These are phyloP conservation scores for Ectobius pallidus DNA, from an alignment of 2,888 invertebrate genomes.

Conservation along the genomic window DNA sequence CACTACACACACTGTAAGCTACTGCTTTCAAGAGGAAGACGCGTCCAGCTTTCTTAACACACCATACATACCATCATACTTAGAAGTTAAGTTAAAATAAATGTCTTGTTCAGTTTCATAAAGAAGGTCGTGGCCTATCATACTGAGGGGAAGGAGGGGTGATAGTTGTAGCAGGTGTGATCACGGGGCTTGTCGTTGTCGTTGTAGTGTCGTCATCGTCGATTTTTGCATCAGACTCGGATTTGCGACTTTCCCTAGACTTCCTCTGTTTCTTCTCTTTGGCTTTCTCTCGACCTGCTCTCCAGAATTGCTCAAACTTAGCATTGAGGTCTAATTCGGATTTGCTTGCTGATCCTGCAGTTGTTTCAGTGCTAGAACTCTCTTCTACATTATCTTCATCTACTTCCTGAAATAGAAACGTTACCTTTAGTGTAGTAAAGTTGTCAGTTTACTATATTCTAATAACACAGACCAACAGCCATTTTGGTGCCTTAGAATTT, in stretches of 20 bases:
- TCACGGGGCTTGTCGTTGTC: background rate
- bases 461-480: too few relatives aligned
- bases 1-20: too few relatives aligned
- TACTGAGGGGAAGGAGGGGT: background rate
- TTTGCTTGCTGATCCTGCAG: constrained; percentile 56
- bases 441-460: too few relatives aligned
- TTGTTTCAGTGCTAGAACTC: background rate
- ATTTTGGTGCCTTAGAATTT: too few relatives aligned
- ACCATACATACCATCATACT: too few relatives aligned
- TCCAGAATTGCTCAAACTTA: constrained; percentile 64
- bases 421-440: too few relatives aligned
- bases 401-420: constrained; percentile 63
- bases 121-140: background rate
- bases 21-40: too few relatives aligned
- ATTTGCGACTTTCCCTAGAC: background rate
- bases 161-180: background rate
- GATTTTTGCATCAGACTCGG: background rate
- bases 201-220: background rate
- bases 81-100: too few relatives aligned
- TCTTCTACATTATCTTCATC: constrained; percentile 66
- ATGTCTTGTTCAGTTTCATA: too few relatives aligned
- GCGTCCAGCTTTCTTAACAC: too few relatives aligned
- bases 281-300: constrained; percentile 46
- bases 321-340: constrained; percentile 60
- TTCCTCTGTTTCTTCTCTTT: constrained; percentile 37